Percentiles rank a stretch among this genome's conserved stretches.
These are phyloP conservation scores for Proteles cristata DNA, from an alignment of 2,113 vertebrate genomes.

Conservation along the genomic window DNA sequence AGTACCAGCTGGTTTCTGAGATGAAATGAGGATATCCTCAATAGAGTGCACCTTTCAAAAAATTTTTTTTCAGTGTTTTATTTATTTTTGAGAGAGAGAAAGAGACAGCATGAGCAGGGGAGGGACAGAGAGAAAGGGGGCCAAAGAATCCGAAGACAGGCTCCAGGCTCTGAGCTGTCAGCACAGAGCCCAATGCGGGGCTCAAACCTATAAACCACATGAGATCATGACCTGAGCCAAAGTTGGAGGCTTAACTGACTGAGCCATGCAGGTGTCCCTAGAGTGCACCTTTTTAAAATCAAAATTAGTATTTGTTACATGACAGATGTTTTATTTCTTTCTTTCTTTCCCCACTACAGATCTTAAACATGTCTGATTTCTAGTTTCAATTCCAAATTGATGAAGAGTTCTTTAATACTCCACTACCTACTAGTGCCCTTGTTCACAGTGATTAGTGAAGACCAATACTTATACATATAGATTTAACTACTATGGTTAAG, in stretches of 20 bases:
- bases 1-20: background rate
- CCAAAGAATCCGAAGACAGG: too few relatives aligned
- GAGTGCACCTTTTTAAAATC: background rate
- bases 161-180: too few relatives aligned
- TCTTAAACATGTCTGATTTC: background rate
- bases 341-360: background rate
- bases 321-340: background rate
- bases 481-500: slow-evolving; percentile 4
- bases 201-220: too few relatives aligned
- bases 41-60: background rate
- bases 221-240: too few relatives aligned
- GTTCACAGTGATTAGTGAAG: background rate
- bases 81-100: too few relatives aligned
- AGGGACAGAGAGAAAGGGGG: too few relatives aligned
- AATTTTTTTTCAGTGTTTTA: too few relatives aligned
- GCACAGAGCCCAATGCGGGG: too few relatives aligned
- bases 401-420: background rate
- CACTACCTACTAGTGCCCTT: background rate
- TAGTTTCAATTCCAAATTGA: background rate
- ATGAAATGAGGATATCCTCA: background rate
- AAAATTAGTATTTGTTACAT: background rate
- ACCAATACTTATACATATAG: background rate
- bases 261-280: too few relatives aligned
- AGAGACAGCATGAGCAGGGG: too few relatives aligned
- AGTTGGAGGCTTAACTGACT: too few relatives aligned